Evolutionary conservation across 2,113 vertebrate genomes (phyloP).

Genomic region (Phocoena phocoena): DNA sequence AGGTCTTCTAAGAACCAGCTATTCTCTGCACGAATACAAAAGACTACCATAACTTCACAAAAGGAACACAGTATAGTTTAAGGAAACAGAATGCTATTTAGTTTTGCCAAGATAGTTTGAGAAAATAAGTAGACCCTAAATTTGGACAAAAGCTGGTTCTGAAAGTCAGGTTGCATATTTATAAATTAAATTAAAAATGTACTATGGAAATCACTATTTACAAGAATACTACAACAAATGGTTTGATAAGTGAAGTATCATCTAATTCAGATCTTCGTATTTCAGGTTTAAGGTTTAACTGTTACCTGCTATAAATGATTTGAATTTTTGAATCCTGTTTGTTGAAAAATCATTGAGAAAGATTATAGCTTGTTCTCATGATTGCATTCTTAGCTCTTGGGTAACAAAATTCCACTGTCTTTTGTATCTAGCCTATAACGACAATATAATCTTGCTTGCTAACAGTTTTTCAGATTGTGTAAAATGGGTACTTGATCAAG

Average conservation of each 20-base stretch:
- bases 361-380: neutral
- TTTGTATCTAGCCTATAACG: slow-evolving; percentile 30
- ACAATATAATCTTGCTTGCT: slow-evolving; percentile 16
- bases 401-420: neutral
- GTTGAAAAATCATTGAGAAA: slow-evolving; percentile 19
- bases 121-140: slow-evolving; percentile 14
- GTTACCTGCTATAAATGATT: slow-evolving; percentile 15
- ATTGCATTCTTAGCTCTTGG: neutral
- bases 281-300: slow-evolving; percentile 39
- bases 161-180: neutral
- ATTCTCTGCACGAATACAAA: slow-evolving; percentile 16
- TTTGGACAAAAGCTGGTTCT: slow-evolving; percentile 38
- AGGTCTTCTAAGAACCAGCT: slow-evolving; percentile 10
- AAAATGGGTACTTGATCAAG: slow-evolving; percentile 22
- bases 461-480: slow-evolving; percentile 25
- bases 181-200: slow-evolving; percentile 27
- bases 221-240: neutral
- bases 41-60: neutral
- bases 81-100: slow-evolving; percentile 29
- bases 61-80: slow-evolving; percentile 1
- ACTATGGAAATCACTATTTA: slow-evolving; percentile 10
- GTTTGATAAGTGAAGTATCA: neutral
- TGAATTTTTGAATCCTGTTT: slow-evolving; percentile 31
- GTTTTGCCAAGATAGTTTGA: slow-evolving; percentile 20
- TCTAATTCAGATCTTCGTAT: neutral